Base-by-base conservation (phyloP, 2,113 vertebrate genomes). In the Scopus umbretta region DNA sequence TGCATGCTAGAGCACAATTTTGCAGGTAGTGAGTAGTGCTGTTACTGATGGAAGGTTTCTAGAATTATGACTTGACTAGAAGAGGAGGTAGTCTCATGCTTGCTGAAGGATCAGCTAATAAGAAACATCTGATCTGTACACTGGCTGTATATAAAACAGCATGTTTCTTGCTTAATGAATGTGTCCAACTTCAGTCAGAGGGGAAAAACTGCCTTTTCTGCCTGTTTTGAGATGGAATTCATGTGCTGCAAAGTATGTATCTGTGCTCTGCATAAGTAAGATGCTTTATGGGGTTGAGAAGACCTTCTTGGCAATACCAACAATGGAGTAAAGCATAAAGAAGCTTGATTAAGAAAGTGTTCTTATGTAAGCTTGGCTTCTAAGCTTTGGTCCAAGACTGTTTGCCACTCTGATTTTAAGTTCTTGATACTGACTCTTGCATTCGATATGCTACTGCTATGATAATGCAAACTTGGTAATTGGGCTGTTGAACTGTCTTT, bases 401-500 rank as follows among this genome's bases (percentile, higher is more conserved):
- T 45, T 32, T 90, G 19, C 27, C 15, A 13, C 19, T 88, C 58
- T 49, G 42, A 61, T 73, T 59, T 71, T 36, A 70, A 66, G 42
- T 80, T 82, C 58, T 80, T 89, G 45, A 18, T 43, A 15, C 6
- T 5, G 22, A 6, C 17, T 78, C 45, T 58, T 81, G 58, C 8
- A 29, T 45, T 88, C 10, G 5, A 2, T 63, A 8, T 19, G 7
- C 20, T 88, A 5, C 10, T 63, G 32, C 3, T 81, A 10, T 38
- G 16, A 26, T 58, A 67, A 71, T 30, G 16, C 50, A 11, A 6
- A 23, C 27, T 81, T 94, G 32, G 14, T 90, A 59, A 95, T 14
- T 55, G 74, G 5, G 32, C 55, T 88, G 4, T 86, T 80, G 25
- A 95, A 90, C 58, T 92, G 38, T 91, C 62, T 95, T 98, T 90